Conservation (phyloP, 2,797 vertebrate genomes). For the Schizopygopsis malacanthus region DNA sequence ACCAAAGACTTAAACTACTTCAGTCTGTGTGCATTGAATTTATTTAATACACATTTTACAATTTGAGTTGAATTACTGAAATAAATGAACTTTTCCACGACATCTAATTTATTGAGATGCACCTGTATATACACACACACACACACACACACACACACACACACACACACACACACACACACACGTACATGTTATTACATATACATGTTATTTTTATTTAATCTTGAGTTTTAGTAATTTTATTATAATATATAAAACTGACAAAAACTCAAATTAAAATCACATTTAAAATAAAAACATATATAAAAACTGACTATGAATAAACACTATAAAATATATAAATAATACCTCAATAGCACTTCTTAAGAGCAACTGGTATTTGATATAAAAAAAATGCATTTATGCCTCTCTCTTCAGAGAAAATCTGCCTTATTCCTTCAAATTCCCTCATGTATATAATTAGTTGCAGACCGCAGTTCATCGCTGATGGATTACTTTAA, state of each 20-base stretch:
- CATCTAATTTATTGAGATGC: too few relatives aligned
- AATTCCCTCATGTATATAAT: constrained; percentile 15
- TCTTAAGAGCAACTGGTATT: neutral
- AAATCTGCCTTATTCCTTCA: neutral
- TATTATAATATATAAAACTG: neutral
- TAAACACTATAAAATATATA: neutral
- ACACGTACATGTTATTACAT: too few relatives aligned
- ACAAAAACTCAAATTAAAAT: neutral
- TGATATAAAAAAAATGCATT: neutral
- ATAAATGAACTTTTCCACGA: too few relatives aligned
- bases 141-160: too few relatives aligned
- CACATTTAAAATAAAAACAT: neutral
- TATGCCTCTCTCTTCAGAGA: neutral
- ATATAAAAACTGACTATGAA: neutral
- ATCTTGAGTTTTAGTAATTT: too few relatives aligned
- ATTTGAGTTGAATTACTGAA: too few relatives aligned
- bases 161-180: too few relatives aligned
- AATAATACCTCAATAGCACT: neutral
- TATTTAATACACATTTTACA: too few relatives aligned
- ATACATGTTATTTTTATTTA: too few relatives aligned
- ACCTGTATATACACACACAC: too few relatives aligned
- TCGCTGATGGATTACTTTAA: constrained; percentile 54
- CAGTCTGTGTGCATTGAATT: too few relatives aligned
- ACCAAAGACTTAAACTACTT: too few relatives aligned
- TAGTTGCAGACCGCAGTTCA: constrained; percentile 39